phyloP scores from a whole-genome alignment of 2,113 vertebrate genomes.

The Trochalopteron elliotii region DNA sequence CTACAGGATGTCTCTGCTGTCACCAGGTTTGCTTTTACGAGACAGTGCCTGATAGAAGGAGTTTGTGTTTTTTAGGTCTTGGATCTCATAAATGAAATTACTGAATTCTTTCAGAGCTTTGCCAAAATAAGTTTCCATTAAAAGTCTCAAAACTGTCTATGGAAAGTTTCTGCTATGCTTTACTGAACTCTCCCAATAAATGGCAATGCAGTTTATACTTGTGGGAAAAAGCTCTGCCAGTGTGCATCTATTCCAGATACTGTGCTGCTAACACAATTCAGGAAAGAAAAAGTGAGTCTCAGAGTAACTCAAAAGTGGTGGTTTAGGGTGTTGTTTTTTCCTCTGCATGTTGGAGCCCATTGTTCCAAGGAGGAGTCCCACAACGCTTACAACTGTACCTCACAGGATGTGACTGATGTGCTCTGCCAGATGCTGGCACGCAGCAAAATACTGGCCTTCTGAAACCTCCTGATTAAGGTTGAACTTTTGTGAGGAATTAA shows the following conservation, averaged over 20 bases:
- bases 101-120: neutral
- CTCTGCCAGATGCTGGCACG: neutral
- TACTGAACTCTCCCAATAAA: neutral
- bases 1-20: neutral
- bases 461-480: neutral
- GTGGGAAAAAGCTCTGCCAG: neutral
- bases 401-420: neutral
- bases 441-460: neutral
- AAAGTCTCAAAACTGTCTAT: neutral
- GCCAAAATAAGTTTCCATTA: slow-evolving; percentile 21
- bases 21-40: neutral
- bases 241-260: neutral
- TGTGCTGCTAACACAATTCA: neutral
- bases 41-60: neutral
- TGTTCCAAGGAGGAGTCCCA: neutral
- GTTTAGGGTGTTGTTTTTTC: neutral
- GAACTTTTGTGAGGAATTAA: fast-evolving
- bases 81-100: neutral
- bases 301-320: neutral
- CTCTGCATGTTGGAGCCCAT: fast-evolving
- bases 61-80: neutral
- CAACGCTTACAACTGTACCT: neutral
- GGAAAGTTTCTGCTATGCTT: neutral
- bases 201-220: neutral
- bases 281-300: neutral